phyloP scores from a whole-genome alignment of 1,140 invertebrate genomes.

The Heliothis virescens region DNA sequence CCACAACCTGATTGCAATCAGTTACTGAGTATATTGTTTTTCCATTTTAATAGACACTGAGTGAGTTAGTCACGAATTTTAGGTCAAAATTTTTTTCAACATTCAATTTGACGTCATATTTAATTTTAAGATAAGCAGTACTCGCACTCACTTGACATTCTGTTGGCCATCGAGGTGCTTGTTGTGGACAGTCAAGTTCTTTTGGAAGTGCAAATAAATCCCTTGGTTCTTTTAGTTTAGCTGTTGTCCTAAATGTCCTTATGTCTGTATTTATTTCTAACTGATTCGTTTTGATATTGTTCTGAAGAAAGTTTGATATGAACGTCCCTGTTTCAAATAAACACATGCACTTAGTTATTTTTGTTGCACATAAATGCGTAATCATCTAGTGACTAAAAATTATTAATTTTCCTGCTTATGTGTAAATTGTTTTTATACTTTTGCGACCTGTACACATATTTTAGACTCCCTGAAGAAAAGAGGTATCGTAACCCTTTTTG shows the following conservation, averaged over 20 bases:
- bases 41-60: too few relatives aligned
- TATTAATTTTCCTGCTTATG: too few relatives aligned
- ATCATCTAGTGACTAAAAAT: too few relatives aligned
- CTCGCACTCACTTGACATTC: conserved; percentile 91
- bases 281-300: conserved; percentile 88
- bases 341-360: not conserved
- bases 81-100: too few relatives aligned
- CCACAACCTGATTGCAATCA: conserved; percentile 89
- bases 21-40: not conserved
- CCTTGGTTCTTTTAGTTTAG: conserved; percentile 89
- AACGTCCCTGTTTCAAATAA: conserved; percentile 83
- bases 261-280: conserved; percentile 89
- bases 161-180: conserved; percentile 94
- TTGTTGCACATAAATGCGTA: too few relatives aligned
- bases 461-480: too few relatives aligned
- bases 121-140: not conserved
- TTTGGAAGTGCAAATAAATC: conserved; percentile 90
- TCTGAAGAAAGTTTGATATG: conserved; percentile 87
- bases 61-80: too few relatives aligned
- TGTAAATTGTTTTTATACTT: too few relatives aligned
- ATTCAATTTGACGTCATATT: too few relatives aligned
- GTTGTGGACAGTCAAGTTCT: conserved; percentile 90
- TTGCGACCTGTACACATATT: too few relatives aligned
- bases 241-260: conserved; percentile 87
- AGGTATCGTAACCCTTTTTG: too few relatives aligned